Percentiles rank a stretch among this genome's conserved stretches.
Evolutionary conservation across 2,888 invertebrate genomes (phyloP).

Genomic region (Cremastinae sp.): DNA sequence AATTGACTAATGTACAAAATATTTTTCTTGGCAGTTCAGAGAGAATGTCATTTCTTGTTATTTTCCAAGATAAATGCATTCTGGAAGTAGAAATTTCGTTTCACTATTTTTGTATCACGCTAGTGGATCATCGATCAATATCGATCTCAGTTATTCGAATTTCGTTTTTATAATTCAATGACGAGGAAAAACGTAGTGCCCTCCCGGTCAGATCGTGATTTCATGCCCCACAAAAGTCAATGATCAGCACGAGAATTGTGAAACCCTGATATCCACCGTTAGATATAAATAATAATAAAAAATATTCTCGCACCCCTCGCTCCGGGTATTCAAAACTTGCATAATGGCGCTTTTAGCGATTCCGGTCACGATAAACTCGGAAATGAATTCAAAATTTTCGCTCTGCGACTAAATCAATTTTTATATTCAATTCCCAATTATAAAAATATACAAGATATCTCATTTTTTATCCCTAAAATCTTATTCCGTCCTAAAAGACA

Average conservation of each 20-base stretch:
- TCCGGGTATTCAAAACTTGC: conserved; percentile 24
- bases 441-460: no score
- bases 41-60: no score
- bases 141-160: conserved; percentile 50
- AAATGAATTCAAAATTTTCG: no score
- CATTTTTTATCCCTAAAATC: no score
- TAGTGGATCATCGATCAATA: conserved; percentile 39
- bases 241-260: conserved; percentile 50
- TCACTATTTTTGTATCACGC: conserved; percentile 10
- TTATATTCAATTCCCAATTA: no score
- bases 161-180: conserved; percentile 38
- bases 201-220: conserved; percentile 54
- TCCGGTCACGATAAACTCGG: conserved; percentile 44
- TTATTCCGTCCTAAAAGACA: no score
- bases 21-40: no score
- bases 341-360: conserved; percentile 43
- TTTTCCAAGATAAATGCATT: no score
- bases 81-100: conserved; percentile 9
- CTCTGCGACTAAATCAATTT: no score
- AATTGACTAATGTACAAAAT: no score
- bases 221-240: conserved; percentile 21
- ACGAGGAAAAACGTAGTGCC: conserved; percentile 33
- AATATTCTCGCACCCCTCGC: background rate
- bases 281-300: conserved; percentile 11
- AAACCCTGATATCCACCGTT: conserved; percentile 27